Base-by-base conservation (phyloP, 1,140 invertebrate species). In the Drosophila pallidifrons region DNA sequence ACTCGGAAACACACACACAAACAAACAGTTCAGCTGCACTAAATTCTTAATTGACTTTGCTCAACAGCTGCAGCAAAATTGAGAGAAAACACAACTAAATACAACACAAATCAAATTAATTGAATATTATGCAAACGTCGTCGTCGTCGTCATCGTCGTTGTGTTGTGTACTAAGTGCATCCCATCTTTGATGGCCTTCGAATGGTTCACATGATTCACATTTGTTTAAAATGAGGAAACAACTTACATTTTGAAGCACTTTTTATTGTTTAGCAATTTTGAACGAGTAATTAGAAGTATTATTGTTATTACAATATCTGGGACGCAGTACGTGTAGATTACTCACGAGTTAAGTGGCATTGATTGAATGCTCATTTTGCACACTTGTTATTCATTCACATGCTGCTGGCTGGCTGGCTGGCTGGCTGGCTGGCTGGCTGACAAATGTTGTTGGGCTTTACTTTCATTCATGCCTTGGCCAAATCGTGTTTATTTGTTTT, bases 11-110 rank as follows among this genome's bases (percentile, higher is more conserved):
- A 43, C 41, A 52, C 52, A 32, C 8, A 41, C 11, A 43, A 11
- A 52, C 52, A 38, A 20, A 51, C 60, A 77, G 51, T 65, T 75
- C 20, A 71, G 59, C 60, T 82, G 55, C 57, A 88, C 47, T 75
- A 82, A 74, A 79, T 83, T 83, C 67, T 71, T 77, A 85, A 88
- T 88, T 88, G 85, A 88, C 80, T 89, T 89, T 88, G 66, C 63
- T 11, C 68, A 51, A 60, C 75, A 51, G 72, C 58, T 51, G 66
- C 64, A 54, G 32, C 70, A 65, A 5, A 41, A 74, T 7, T 41
- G 43, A 28, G 20, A 45, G 38, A 38, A 55, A 32, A 30, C n/a
- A 54, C 49, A 57, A 57, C 41, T 25, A 55, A 55, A 67, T 46
- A 57, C 61, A 59, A 69, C 55, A 73, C 46, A 81, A 88, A 88